phyloP scores from a whole-genome alignment of 2,888 invertebrate species.

The Rhaphigaster nebulosa region DNA sequence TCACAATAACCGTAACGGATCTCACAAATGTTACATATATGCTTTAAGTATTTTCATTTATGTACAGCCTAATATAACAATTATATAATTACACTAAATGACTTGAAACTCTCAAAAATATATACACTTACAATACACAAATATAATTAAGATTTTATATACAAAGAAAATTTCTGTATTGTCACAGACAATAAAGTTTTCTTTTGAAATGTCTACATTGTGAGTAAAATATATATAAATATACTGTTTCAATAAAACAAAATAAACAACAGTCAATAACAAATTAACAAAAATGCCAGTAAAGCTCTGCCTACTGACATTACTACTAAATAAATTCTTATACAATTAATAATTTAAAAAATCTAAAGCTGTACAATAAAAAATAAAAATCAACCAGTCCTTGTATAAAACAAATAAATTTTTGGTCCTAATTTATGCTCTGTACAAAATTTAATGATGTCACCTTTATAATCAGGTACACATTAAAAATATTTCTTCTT shows the following conservation, averaged over 20 bases:
- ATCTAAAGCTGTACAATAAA: constrained; percentile 48
- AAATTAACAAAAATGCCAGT: constrained; percentile 53
- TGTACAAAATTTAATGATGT: constrained; percentile 46
- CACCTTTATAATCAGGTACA: constrained; percentile 29
- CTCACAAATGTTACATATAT: constrained; percentile 33
- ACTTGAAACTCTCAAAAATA: constrained; percentile 51
- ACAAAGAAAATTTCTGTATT: constrained; percentile 43
- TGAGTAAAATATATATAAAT: constrained; percentile 50
- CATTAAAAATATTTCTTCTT: constrained; percentile 32
- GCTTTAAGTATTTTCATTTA: constrained; percentile 47
- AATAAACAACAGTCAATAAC: constrained; percentile 54
- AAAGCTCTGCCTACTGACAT: constrained; percentile 33
- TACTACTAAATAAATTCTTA: constrained; percentile 21
- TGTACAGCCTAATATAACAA: constrained; percentile 16
- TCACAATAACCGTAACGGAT: constrained; percentile 45
- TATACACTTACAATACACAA: constrained; percentile 49
- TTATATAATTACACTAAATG: constrained; percentile 43
- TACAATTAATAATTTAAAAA: constrained; percentile 39
- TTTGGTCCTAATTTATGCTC: constrained; percentile 38
- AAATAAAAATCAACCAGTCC: constrained; percentile 41
- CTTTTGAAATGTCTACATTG: not conserved
- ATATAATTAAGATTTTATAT: constrained; percentile 53
- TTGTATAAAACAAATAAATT: constrained; percentile 43
- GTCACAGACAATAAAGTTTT: constrained; percentile 33
- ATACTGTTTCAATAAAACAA: constrained; percentile 55